Conservation (phyloP, 2,888 invertebrate genomes). For the Ophion ventricosus region DNA sequence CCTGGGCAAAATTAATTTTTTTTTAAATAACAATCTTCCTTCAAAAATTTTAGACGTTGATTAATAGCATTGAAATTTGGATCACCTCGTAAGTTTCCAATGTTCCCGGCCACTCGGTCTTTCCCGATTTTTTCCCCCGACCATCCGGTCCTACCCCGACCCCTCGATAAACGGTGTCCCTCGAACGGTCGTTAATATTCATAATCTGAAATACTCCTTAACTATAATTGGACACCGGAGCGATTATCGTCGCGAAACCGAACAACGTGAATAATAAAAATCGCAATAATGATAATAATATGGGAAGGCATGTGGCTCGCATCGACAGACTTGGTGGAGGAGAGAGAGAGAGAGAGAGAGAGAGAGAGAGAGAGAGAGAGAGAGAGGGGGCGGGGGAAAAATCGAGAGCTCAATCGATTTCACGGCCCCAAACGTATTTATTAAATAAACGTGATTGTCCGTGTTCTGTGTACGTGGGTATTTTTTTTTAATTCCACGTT, state of each 20-base stretch:
- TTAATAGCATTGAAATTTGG: neutral
- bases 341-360: neutral
- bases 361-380: slow-evolving; percentile 13
- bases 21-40: neutral
- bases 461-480: neutral
- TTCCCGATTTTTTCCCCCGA: slow-evolving; percentile 19
- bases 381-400: neutral
- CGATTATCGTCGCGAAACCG: slow-evolving; percentile 9
- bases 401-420: slow-evolving; percentile 31
- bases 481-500: slow-evolving; percentile 7
- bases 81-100: slow-evolving; percentile 45
- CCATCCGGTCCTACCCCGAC: slow-evolving; percentile 34
- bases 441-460: slow-evolving; percentile 39
- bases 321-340: slow-evolving; percentile 2
- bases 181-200: slow-evolving; percentile 47
- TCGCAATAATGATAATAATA: neutral
- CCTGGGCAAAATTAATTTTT: slow-evolving; percentile 12
- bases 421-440: slow-evolving; percentile 38
- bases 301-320: neutral
- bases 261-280: slow-evolving; percentile 31
- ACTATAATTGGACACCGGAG: slow-evolving; percentile 39
- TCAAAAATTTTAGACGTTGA: neutral
- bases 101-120: slow-evolving; percentile 43
- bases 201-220: slow-evolving; percentile 42
- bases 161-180: slow-evolving; percentile 40